Percentiles rank a stretch among this genome's conserved stretches.
Conservation (phyloP, 1,140 invertebrate genomes). For the Atta cephalotes region DNA sequence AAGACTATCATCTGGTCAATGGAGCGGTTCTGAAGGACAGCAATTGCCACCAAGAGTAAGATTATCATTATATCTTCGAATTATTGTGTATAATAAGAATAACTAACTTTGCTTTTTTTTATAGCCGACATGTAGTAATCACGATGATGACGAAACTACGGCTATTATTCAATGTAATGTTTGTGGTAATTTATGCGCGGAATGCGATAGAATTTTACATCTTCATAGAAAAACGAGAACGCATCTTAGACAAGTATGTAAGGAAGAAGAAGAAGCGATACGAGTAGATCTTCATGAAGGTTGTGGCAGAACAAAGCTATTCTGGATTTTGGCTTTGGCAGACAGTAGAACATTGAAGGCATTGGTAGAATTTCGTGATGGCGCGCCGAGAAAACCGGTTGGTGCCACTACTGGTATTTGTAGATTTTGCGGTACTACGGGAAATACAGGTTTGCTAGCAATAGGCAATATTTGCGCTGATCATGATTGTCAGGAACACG, state of each 20-base stretch:
- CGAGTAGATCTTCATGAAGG: slow-evolving; percentile 98
- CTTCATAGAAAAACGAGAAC: slow-evolving; percentile 94
- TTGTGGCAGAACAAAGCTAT: slow-evolving; percentile 97
- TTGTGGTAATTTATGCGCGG: slow-evolving; percentile 97
- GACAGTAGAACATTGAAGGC: slow-evolving; percentile 97
- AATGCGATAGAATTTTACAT: slow-evolving; percentile 98
- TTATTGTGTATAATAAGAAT: not conserved
- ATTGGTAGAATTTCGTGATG: slow-evolving; percentile 96
- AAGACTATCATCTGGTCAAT: slow-evolving; percentile 91
- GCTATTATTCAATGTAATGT: slow-evolving; percentile 97
- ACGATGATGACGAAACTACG: slow-evolving; percentile 97
- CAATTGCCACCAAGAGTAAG: slow-evolving; percentile 88
- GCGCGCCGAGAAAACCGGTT: slow-evolving; percentile 84
- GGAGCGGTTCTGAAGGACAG: slow-evolving; percentile 88
- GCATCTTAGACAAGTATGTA: slow-evolving; percentile 97
- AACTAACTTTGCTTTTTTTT: slow-evolving; percentile 23
- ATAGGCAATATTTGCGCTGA: slow-evolving; percentile 98
- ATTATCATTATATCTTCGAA: slow-evolving; percentile 1
- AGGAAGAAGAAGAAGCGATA: slow-evolving; percentile 97
- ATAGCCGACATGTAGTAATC: slow-evolving; percentile 96
- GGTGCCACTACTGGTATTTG: slow-evolving; percentile 91
- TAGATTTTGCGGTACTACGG: slow-evolving; percentile 95
- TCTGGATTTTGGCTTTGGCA: slow-evolving; percentile 97
- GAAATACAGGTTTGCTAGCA: slow-evolving; percentile 93
- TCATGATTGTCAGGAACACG: slow-evolving; percentile 96